Base-by-base conservation (phyloP, 2,113 vertebrate species). In the Podocnemis expansa region DNA sequence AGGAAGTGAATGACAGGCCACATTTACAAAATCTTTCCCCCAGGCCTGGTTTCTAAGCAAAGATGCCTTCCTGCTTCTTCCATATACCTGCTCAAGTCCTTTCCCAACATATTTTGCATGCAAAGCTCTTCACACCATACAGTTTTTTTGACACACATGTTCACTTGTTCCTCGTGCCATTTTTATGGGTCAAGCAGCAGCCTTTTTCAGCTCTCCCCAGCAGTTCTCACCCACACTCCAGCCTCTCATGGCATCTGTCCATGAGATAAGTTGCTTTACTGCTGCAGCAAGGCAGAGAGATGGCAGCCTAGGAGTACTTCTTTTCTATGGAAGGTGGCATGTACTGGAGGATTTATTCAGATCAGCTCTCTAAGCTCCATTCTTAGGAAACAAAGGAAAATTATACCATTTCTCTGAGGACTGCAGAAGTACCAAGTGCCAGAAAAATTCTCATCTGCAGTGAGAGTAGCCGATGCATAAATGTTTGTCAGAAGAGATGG, bases 361-460 rank as follows among this genome's bases (percentile, higher is more conserved):
- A 89, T 94, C 95, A 92, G 2, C 60, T 25, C 60, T 17, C 51
- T 91, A 75, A 96, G 47, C 93, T 80, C 76, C 5, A 1, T 49
- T 49, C 52, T 92, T 89, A 78, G 76, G 76, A 34, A 94, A 85
- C 29, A 88, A 79, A 58, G 52, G 86, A 92, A 93, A 96, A 84
- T 51, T 60, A 78, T 79, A 54, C 89, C 78, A 81, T 92, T 94
- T 93, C 91, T 54, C 80, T 21, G 63, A 70, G 85, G 41, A 82
- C 90, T 93, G 84, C 80, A 91, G 60, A 92, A 96, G 85, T 21
- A 85, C 25, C 1, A 2, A 52, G 82, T 25, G 63, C 38, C 85
- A 56, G 89, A 91, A 89, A 49, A 93, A 92, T 52, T 43, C 63
- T 82, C 0, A 0, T 54, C 82, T 54, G 70, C 86, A 75, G 25